Conservation (phyloP, 2,113 vertebrate species). For the Phasianus colchicus region DNA sequence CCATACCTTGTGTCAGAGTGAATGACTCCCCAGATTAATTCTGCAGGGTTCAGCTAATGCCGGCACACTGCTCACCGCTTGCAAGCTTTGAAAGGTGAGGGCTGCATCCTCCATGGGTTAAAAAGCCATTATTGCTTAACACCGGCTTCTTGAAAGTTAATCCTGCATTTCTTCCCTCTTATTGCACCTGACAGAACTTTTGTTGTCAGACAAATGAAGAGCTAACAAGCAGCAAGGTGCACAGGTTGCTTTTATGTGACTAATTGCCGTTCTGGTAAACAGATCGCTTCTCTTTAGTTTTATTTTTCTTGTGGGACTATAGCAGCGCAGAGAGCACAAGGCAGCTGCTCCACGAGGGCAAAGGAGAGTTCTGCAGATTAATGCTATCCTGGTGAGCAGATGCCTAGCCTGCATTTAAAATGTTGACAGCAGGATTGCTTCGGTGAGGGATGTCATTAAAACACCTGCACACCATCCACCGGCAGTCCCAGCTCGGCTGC, state of each 20-base stretch:
- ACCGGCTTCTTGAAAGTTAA: background rate
- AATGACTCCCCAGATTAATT: conserved; percentile 53
- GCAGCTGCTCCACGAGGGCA: background rate
- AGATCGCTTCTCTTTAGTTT: background rate
- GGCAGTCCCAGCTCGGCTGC: background rate
- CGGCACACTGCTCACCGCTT: conserved; percentile 36
- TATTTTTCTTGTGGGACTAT: conserved; percentile 27
- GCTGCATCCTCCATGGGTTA: background rate
- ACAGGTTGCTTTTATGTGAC: background rate
- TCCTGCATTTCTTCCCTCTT: conserved; percentile 13
- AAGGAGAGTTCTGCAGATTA: conserved; percentile 29
- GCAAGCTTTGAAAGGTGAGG: conserved; percentile 25
- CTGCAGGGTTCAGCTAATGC: conserved; percentile 15
- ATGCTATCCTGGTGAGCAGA: background rate
- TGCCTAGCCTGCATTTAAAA: background rate
- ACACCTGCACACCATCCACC: background rate
- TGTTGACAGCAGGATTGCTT: background rate
- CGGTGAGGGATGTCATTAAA: background rate
- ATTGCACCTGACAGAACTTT: conserved; percentile 52
- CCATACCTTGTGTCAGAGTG: background rate
- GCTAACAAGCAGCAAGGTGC: conserved; percentile 40
- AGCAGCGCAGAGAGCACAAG: background rate
- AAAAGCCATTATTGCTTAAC: background rate
- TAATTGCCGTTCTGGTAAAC: conserved; percentile 27
- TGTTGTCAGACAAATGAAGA: conserved; percentile 55